Conservation (phyloP, 2,888 invertebrate species). For the Luperina testacea region DNA sequence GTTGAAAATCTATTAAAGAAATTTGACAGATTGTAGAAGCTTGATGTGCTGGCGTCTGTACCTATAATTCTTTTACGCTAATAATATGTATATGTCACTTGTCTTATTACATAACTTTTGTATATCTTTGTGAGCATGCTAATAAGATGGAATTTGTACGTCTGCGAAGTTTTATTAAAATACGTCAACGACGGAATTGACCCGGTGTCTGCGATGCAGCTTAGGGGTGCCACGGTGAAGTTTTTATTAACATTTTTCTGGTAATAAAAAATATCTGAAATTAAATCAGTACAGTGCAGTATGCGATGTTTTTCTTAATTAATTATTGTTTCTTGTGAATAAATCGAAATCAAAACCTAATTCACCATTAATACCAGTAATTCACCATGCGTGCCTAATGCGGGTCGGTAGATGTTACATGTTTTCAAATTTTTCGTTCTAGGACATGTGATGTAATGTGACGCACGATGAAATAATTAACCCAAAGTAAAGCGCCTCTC, state of each 20-base stretch:
- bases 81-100: neutral
- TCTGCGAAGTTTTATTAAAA: constrained; percentile 64
- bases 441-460: no score
- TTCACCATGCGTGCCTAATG: no score
- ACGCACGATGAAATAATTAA: no score
- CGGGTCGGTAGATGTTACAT: no score
- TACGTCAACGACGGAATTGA: constrained; percentile 60
- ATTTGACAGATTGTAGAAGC: no score
- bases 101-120: constrained; percentile 3
- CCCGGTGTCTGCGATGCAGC: constrained; percentile 35
- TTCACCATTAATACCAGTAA: neutral
- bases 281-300: neutral
- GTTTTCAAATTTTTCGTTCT: no score
- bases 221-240: constrained; percentile 35
- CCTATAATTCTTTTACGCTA: neutral
- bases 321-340: neutral
- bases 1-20: no score
- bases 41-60: no score
- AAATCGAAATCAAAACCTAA: neutral
- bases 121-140: constrained; percentile 30
- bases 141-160: constrained; percentile 61
- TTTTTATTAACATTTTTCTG: neutral
- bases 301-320: neutral
- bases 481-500: no score
- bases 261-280: neutral